Base-by-base conservation (phyloP, 2,888 invertebrate species). In the Hydriomena furcata region DNA sequence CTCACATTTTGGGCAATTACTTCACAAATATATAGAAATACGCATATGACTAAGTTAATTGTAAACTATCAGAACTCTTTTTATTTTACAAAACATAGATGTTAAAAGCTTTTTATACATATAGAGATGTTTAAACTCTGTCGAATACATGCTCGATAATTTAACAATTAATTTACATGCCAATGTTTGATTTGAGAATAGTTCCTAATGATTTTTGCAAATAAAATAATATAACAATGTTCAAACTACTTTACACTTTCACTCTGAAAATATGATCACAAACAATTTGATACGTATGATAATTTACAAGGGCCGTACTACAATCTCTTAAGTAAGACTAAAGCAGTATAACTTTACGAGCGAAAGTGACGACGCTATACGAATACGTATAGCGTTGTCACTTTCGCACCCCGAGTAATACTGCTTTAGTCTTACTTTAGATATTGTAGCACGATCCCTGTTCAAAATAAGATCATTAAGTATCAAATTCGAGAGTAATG, bases 401-500 rank as follows among this genome's bases (percentile, higher is more conserved):
- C n/a, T n/a, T n/a, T n/a, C n/a, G n/a, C n/a, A n/a, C n/a, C n/a
- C n/a, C n/a, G n/a, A n/a, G n/a, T n/a, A n/a, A n/a, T n/a, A n/a
- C n/a, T n/a, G n/a, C n/a, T n/a, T n/a, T n/a, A n/a, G n/a, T n/a
- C n/a, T n/a, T n/a, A n/a, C n/a, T n/a, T n/a, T n/a, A n/a, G n/a
- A n/a, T n/a, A n/a, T n/a, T n/a, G n/a, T n/a, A n/a, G 23, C 7
- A 35, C 20, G 5, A 2, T 7, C 3, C 27, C 11, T 13, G 35
- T 28, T 40, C 12, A 42, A 17, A 50, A 54, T 31, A 6, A 7
- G 46, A n/a, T 21, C 28, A 45, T 49, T 38, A 60, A 52, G 55
- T 53, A 46, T 52, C 47, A 59, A 60, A 60, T 46, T 51, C 63
- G 68, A 65, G 66, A 62, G 68, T 61, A 70, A 70, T 60, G 63